Evolutionary conservation across 2,888 invertebrate species (phyloP).

Genomic region (Acrobasis repandana): DNA sequence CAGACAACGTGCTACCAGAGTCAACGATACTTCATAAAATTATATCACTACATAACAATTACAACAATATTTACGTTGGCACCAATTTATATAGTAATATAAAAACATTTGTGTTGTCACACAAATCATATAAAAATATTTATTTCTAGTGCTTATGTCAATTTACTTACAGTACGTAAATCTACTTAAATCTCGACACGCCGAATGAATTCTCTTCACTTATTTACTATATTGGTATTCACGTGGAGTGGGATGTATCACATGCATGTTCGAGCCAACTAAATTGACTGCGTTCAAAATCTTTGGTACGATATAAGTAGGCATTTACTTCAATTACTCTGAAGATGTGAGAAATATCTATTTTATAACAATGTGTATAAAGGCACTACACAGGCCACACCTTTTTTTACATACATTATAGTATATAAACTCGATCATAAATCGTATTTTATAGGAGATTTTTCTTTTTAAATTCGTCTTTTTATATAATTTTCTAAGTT

Average conservation of each 20-base stretch:
- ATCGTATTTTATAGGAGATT: neutral
- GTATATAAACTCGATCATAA: neutral
- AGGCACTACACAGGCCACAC: conserved; percentile 33
- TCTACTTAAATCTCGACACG: conserved; percentile 78
- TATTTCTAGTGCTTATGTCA: conserved; percentile 73
- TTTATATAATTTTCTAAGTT: conserved; percentile 9
- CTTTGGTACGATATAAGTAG: conserved; percentile 47
- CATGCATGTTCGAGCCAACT: conserved; percentile 25
- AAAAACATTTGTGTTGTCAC: conserved; percentile 76
- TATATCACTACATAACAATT: conserved; percentile 81
- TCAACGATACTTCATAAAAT: conserved; percentile 77
- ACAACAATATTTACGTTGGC: conserved; percentile 82
- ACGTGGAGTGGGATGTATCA: conserved; percentile 47
- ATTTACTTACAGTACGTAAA: conserved; percentile 66
- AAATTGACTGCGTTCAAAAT: conserved; percentile 35
- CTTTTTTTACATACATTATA: conserved; percentile 18
- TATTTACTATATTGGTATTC: conserved; percentile 70
- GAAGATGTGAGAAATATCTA: conserved; percentile 24
- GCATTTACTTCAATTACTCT: conserved; percentile 19
- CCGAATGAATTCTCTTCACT: conserved; percentile 72
- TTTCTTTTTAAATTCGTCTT: conserved; percentile 12
- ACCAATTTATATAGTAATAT: conserved; percentile 75
- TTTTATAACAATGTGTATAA: conserved; percentile 15
- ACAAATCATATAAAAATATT: conserved; percentile 79
- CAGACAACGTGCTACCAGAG: conserved; percentile 63